Conservation (phyloP, 2,113 vertebrate genomes). For the Psettodes erumei region DNA sequence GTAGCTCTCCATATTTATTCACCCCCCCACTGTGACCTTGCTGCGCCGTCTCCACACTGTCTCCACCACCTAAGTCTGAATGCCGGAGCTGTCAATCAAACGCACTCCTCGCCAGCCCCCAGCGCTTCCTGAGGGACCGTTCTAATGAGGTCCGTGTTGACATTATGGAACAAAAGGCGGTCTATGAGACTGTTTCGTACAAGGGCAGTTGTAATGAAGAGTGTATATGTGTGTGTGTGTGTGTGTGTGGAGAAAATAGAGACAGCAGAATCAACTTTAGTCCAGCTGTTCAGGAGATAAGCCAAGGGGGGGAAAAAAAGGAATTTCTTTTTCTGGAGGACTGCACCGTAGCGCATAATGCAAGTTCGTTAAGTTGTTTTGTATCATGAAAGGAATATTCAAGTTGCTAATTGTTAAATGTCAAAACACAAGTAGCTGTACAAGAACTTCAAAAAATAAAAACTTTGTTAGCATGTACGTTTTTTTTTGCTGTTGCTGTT, state of each 20-base stretch:
- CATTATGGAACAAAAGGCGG: slow-evolving; percentile 60
- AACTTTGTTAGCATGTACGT: too few relatives aligned
- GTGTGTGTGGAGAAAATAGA: slow-evolving; percentile 4
- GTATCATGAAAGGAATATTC: too few relatives aligned
- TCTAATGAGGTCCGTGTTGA: slow-evolving; percentile 72
- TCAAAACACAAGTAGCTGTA: background rate
- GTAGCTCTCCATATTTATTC: slow-evolving; percentile 62
- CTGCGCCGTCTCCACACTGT: slow-evolving; percentile 54
- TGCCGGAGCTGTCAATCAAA: slow-evolving; percentile 79
- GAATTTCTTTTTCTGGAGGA: background rate
- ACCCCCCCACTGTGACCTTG: slow-evolving; percentile 61
- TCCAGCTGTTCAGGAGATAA: slow-evolving; percentile 1
- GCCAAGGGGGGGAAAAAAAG: too few relatives aligned
- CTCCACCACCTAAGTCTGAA: slow-evolving; percentile 67
- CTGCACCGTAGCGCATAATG: background rate
- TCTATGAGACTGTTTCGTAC: slow-evolving; percentile 32
- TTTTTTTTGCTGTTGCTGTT: too few relatives aligned
- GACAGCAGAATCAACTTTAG: background rate
- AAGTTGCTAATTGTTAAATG: background rate
- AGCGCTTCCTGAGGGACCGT: slow-evolving; percentile 55
- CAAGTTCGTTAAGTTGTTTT: too few relatives aligned
- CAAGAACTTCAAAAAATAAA: background rate
- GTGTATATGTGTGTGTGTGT: slow-evolving; percentile 1
- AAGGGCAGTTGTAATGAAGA: slow-evolving; percentile 2
- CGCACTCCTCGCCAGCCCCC: slow-evolving; percentile 39